These are phyloP conservation scores for Sylvietta virens DNA, from an alignment of 2,113 vertebrate genomes.

Conservation along the genomic window DNA sequence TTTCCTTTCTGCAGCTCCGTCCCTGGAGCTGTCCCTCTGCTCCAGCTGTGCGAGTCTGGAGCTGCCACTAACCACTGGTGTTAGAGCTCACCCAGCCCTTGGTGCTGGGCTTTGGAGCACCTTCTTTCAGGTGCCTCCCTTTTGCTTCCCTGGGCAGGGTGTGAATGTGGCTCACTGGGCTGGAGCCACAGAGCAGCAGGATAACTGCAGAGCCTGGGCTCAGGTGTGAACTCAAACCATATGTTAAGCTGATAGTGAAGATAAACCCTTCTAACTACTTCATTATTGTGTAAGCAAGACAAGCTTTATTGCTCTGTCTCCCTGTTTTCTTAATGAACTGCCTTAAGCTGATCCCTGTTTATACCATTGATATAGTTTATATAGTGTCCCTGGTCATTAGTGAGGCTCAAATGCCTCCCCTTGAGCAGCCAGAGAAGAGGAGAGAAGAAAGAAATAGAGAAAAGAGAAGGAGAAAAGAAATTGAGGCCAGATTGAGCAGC, in stretches of 20 bases:
- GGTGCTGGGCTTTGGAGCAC: background rate
- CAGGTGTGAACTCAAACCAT: background rate
- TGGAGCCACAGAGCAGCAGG: background rate
- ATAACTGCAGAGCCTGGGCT: background rate
- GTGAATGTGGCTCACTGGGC: background rate
- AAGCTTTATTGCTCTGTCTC: background rate
- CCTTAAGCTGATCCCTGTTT: background rate
- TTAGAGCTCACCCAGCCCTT: background rate
- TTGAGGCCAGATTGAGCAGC: constrained; percentile 51
- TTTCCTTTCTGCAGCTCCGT: background rate
- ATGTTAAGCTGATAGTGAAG: background rate
- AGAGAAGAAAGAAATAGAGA: background rate
- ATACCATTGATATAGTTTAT: background rate
- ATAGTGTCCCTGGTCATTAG: background rate
- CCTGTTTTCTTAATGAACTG: background rate
- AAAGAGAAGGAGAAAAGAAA: background rate
- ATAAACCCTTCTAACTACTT: background rate
- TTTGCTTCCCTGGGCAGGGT: background rate
- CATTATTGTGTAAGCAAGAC: background rate
- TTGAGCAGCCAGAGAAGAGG: background rate
- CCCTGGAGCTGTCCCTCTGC: background rate
- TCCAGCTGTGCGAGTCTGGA: background rate
- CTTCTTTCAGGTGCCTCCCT: background rate
- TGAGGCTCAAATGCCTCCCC: background rate
- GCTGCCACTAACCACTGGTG: background rate